These are phyloP conservation scores for Charanyca ferruginea DNA, from an alignment of 2,888 invertebrate species.

Conservation along the genomic window DNA sequence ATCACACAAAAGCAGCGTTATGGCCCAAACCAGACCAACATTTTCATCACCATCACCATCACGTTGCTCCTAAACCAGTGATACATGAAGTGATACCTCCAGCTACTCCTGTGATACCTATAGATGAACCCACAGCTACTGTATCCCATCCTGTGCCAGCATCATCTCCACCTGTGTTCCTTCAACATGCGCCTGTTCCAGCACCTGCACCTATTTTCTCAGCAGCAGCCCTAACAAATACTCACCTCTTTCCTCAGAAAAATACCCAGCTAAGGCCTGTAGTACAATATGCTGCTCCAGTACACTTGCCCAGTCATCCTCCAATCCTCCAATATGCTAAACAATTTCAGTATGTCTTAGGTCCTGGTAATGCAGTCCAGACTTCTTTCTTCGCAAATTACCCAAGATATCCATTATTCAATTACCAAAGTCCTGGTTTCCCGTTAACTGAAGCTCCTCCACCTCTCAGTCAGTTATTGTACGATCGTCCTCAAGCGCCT, in stretches of 20 bases:
- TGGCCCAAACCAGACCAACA: constrained; percentile 80
- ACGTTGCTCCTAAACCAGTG: constrained; percentile 80
- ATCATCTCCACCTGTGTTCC: constrained; percentile 70
- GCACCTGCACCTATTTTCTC: constrained; percentile 67
- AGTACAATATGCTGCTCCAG: constrained; percentile 69
- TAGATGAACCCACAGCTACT: constrained; percentile 73
- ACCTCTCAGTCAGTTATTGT: constrained; percentile 65
- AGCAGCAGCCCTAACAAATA: constrained; percentile 66
- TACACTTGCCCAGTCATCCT: constrained; percentile 74
- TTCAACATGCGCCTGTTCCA: constrained; percentile 66
- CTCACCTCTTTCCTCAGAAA: constrained; percentile 68
- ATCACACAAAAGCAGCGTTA: constrained; percentile 77
- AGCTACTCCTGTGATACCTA: constrained; percentile 72
- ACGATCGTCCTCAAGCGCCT: constrained; percentile 76
- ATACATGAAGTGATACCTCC: constrained; percentile 77
- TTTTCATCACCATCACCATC: constrained; percentile 87
- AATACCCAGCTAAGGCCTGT: constrained; percentile 76
- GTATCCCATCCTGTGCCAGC: constrained; percentile 77
- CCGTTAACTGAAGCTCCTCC: constrained; percentile 70
- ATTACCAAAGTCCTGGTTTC: constrained; percentile 76
- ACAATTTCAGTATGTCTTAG: constrained; percentile 81
- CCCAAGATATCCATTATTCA: constrained; percentile 84
- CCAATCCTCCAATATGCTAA: constrained; percentile 72
- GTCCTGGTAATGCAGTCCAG: constrained; percentile 86
- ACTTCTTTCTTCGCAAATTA: constrained; percentile 86